These are phyloP conservation scores for Pristiophorus japonicus DNA, from an alignment of 2,113 vertebrate genomes.

Conservation along the genomic window DNA sequence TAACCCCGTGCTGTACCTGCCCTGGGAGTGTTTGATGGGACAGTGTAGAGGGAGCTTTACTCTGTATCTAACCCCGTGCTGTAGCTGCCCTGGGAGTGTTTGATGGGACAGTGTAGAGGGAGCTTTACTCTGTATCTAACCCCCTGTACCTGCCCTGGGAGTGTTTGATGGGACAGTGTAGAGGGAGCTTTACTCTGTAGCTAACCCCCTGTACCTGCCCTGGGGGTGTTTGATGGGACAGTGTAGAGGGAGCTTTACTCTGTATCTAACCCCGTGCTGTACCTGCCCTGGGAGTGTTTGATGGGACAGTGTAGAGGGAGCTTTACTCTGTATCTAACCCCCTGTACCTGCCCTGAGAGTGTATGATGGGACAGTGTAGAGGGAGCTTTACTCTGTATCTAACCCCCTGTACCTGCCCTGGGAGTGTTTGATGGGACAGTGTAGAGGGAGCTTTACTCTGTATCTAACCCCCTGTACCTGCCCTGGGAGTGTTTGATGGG, in stretches of 20 bases:
- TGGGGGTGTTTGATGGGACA: neutral
- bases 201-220: neutral
- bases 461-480: neutral
- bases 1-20: neutral
- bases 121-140: neutral
- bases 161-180: no score
- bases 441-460: neutral
- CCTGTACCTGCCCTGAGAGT: neutral
- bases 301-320: neutral
- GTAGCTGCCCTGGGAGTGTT: neutral
- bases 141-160: neutral
- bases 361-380: neutral
- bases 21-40: neutral
- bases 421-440: no score
- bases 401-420: neutral
- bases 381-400: neutral
- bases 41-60: neutral
- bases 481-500: neutral
- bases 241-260: neutral
- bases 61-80: neutral
- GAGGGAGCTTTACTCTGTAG: neutral
- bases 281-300: neutral
- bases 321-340: neutral
- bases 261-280: neutral
- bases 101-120: neutral